Base-by-base conservation (phyloP, 2,797 vertebrate species). In the Muscicapa comitata region DNA sequence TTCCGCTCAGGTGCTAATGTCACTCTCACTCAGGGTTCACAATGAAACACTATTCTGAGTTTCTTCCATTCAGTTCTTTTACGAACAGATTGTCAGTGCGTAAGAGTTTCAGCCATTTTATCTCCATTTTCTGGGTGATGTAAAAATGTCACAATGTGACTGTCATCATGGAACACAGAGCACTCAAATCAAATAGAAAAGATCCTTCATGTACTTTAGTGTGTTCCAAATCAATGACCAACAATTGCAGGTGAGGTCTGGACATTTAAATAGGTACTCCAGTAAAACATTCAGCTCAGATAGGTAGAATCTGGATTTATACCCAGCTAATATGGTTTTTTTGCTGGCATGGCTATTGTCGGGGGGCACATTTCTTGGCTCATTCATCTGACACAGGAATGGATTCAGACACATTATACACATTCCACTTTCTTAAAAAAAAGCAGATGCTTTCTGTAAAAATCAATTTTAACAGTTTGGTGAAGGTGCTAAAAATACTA, bases 251-350 rank as follows among this genome's bases (percentile, higher is more conserved):
- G 45, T 10, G 43, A 65, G 42, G 45, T 53, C 33, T 66, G 51
- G 53, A 53, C 45, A 29, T 63, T 86, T 70, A 51, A 51, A 43
- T 17, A 67, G 10, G 37, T 43, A 80, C 2, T 55, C 10, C 24
- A n/a, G 17, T 20, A 65, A 62, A 76, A 55, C 15, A 42, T 33
- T 14, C 37, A 42, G 20, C 29, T 76, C 47, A 45, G 17, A 12
- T 7, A 74, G 31, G 35, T 13, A 54, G 17, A 57, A 67, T 25
- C 18, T 66, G n/a, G n/a, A 58, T 80, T 86, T 81, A 31, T 14
- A 53, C 1, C 4, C 35, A 76, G 55, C 5, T 28, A 38, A 35
- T 11, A 11, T 0, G 1, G 10, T 48, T 70, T 43, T 59, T 43
- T 72, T 11, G 12, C 11, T 26, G 8, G 13, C 14, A 31, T 23